These are phyloP conservation scores for Macrosiphum euphorbiae DNA, from an alignment of 2,888 invertebrate species.

Conservation along the genomic window DNA sequence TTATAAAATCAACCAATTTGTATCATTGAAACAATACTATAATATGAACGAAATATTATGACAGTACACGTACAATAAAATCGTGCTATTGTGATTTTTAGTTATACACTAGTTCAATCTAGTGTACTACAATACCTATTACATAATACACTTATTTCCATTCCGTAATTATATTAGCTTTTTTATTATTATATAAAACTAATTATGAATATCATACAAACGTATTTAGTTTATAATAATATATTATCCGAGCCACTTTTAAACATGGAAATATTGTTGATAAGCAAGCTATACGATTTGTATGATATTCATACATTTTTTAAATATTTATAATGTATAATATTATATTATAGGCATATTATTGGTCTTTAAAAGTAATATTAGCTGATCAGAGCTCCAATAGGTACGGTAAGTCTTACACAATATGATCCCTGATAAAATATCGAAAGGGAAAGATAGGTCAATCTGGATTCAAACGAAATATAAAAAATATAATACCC, in stretches of 20 bases:
- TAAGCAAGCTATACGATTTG: background rate
- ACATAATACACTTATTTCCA: background rate
- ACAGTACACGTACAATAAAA: background rate
- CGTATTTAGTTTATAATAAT: background rate
- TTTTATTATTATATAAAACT: background rate
- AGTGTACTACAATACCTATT: too few relatives aligned
- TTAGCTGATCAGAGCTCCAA: background rate
- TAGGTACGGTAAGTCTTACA: background rate
- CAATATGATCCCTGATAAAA: background rate
- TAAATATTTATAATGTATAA: background rate
- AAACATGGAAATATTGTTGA: background rate
- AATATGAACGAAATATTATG: background rate
- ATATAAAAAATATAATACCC: background rate
- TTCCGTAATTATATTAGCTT: background rate
- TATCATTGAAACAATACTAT: background rate
- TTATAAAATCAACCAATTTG: background rate
- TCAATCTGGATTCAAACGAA: background rate
- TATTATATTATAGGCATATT: background rate
- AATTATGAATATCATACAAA: background rate
- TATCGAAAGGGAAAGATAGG: background rate
- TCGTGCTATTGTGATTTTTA: background rate
- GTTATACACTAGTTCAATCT: background rate
- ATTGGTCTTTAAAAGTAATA: background rate
- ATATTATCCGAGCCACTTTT: background rate
- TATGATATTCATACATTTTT: background rate